Evolutionary conservation across 2,113 vertebrate species (phyloP), one percentile per base, ranked within the genome.

Genomic region (Podocnemis expansa): DNA sequence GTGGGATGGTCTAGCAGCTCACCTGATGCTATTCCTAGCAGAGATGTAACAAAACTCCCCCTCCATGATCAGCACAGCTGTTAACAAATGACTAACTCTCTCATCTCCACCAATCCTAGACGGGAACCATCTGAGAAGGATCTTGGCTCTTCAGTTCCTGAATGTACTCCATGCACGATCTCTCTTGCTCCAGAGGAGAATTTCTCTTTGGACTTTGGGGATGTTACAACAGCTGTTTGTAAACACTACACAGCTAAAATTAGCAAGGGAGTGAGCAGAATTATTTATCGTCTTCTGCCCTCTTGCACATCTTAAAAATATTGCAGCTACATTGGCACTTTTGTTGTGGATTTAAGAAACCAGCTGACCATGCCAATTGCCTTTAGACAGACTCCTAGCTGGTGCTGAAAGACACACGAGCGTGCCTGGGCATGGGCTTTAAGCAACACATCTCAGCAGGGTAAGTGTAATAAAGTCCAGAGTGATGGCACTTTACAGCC

Each of bases 151-250:
- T 16, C 81, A 93, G 94, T 95, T 97, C 90, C 95, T 96, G 96
- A 95, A 95, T 70, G 47, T 38, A 75, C 85, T 96, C 95, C 96
- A 97, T 60, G 82, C 91, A 94, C 95, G 96, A 93, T 88, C 90
- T 93, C 89, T 91, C 88, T 87, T 51, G 67, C 73, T 92, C 49
- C 91, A 85, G 76, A 78, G 82, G 67, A 86, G 86, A 88, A 84
- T 84, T 92, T 92, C 91, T 56, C 63, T 95, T 95, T 84, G 90
- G 95, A 94, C 87, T 88, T 93, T 38, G 56, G 95, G 91, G 97
- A 95, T 97, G 92, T 96, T 96, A 80, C 88, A 88, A 93, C 97
- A 97, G 95, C 96, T 97, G 95, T 97, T 97, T 97, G 95, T 97
- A 97, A 97, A 97, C 96, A 97, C 78, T 89, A 87, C 60, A 54